Evolutionary conservation across 2,113 vertebrate species (phyloP).

Genomic region (Nothobranchius furzeri): DNA sequence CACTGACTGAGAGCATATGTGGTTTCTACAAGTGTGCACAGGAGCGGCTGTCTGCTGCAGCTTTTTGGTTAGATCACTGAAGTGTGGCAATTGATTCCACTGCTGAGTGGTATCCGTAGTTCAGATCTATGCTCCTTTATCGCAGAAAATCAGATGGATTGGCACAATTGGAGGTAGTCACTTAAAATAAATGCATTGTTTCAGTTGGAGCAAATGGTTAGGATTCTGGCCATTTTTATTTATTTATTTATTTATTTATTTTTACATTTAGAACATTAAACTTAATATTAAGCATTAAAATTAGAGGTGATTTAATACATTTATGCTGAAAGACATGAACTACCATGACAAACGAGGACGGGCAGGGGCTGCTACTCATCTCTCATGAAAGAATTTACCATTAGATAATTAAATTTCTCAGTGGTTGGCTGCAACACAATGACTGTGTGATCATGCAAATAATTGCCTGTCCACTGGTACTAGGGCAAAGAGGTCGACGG

Average conservation of each 20-base stretch:
- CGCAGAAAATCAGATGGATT: slow-evolving; percentile 19
- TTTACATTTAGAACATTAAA: not conserved
- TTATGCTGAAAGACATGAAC: not conserved
- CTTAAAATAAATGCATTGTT: not conserved
- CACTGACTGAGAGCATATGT: slow-evolving; percentile 25
- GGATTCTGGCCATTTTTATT: not conserved
- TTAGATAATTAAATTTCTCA: slow-evolving; percentile 77
- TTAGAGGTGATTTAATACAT: not conserved
- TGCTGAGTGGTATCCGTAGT: not conserved
- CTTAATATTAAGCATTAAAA: too few species aligned
- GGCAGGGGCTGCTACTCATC: slow-evolving; percentile 5
- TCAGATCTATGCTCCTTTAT: slow-evolving; percentile 4
- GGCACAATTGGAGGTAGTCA: not conserved
- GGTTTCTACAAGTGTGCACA: not conserved
- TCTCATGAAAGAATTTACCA: slow-evolving; percentile 59
- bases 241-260: too few species aligned
- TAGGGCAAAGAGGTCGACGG: slow-evolving; percentile 45
- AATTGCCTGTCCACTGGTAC: slow-evolving; percentile 72
- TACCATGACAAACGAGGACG: slow-evolving; percentile 6
- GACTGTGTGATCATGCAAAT: slow-evolving; percentile 79
- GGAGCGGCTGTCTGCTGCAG: not conserved
- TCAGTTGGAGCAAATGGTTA: not conserved
- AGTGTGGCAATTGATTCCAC: slow-evolving; percentile 22
- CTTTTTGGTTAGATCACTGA: not conserved
- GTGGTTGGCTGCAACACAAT: slow-evolving; percentile 75